Conservation (phyloP, 2,888 invertebrate genomes). For the Leucophora obtusa region DNA sequence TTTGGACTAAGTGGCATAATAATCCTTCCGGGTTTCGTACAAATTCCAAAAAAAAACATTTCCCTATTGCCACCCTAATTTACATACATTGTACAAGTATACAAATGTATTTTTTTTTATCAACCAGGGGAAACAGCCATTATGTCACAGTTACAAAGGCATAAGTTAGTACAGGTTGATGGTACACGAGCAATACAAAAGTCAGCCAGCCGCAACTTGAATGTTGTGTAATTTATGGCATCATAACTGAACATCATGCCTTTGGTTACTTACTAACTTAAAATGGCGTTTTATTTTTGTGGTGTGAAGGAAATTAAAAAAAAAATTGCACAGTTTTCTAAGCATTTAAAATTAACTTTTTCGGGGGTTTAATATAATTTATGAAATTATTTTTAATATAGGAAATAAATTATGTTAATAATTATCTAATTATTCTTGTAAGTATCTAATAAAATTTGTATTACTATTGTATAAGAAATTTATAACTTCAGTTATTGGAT, state of each 20-base stretch:
- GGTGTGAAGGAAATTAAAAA: not conserved
- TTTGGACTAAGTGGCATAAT: too few species aligned
- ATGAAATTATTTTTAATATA: not conserved
- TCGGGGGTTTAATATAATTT: not conserved
- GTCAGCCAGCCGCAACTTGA: constrained; percentile 11
- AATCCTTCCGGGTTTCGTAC: too few species aligned
- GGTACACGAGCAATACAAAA: not conserved
- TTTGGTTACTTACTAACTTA: not conserved
- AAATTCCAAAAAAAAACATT: too few species aligned
- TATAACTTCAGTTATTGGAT: not conserved
- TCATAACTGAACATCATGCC: constrained; percentile 5
- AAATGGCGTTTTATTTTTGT: constrained; percentile 19
- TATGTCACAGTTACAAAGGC: constrained; percentile 16
- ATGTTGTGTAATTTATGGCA: constrained; percentile 26
- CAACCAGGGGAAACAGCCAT: not conserved
- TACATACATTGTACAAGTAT: too few species aligned
- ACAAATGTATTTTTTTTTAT: not conserved
- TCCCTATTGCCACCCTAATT: too few species aligned
- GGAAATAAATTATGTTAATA: not conserved
- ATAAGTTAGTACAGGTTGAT: constrained; percentile 1
- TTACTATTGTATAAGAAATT: not conserved
- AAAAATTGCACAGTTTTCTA: not conserved
- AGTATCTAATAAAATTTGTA: not conserved
- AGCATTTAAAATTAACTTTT: not conserved
- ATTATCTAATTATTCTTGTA: not conserved